Conservation (phyloP, 1,140 invertebrate genomes). For the Ylistrum balloti region DNA sequence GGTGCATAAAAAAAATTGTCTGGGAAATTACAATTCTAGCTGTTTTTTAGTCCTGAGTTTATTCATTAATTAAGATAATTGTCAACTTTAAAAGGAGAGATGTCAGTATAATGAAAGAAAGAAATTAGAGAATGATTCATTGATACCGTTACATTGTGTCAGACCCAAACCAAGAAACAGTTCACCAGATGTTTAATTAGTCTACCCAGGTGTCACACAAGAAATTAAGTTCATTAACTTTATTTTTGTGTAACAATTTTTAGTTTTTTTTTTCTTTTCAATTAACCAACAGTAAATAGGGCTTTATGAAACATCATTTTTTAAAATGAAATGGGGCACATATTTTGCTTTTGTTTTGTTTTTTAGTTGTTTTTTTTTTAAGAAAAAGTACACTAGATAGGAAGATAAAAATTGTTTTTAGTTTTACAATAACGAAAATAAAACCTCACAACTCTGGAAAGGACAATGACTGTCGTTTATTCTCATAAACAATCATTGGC, state of each 20-base stretch:
- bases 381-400: too few relatives aligned
- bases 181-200: not conserved
- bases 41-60: not conserved
- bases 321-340: too few relatives aligned
- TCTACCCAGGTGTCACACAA: not conserved
- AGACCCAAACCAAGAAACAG: not conserved
- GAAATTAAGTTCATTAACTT: not conserved
- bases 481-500: too few relatives aligned
- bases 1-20: not conserved
- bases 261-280: too few relatives aligned
- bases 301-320: too few relatives aligned
- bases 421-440: too few relatives aligned
- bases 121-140: slow-evolving; percentile 10
- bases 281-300: too few relatives aligned
- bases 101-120: slow-evolving; percentile 8
- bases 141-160: not conserved
- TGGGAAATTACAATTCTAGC: not conserved
- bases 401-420: too few relatives aligned
- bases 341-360: too few relatives aligned
- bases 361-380: too few relatives aligned
- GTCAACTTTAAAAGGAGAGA: not conserved
- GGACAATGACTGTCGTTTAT: too few relatives aligned
- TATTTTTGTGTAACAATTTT: not conserved
- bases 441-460: too few relatives aligned
- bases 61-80: not conserved